Evolutionary conservation across 2,888 invertebrate species (phyloP), one percentile per base, ranked within the genome.

Genomic region (Dasypogon diadema): DNA sequence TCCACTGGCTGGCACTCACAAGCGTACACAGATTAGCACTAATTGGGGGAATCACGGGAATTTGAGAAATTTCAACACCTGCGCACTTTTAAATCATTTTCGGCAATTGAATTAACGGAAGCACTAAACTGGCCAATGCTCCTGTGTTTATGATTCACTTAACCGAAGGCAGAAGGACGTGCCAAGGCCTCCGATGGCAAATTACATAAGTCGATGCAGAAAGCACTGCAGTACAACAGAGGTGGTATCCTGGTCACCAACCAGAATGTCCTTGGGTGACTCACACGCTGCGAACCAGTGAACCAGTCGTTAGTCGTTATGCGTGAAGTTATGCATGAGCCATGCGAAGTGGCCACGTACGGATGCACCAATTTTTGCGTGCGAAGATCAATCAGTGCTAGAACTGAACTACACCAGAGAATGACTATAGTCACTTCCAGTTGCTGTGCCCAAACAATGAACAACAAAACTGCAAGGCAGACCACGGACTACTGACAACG

Each of bases 251-350:
- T 73, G 21, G 72, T 56, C 72, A 87, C 80, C 85, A 84, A 73
- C 87, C 87, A 46, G 85, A 75, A 60, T 77, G 77, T 77, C 75
- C 77, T 77, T 75, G 75, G 68, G 70, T 72, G 72, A 56, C 42
- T 73, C 55, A 73, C 46, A 26, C 65, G 5, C 21, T 22, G 30
- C 37, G 60, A 46, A 76, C n/a, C n/a, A n/a, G n/a, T n/a, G n/a
- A n/a, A n/a, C n/a, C n/a, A n/a, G n/a, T n/a, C n/a, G 42, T 65
- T 30, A 60, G 58, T 76, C 72, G 72, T 72, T 46, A 22, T 56
- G 55, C 42, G 73, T 55, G 24, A 55, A 56, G n/a, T n/a, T n/a
- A n/a, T n/a, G n/a, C n/a, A n/a, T n/a, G n/a, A n/a, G n/a, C n/a
- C n/a, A n/a, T n/a, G n/a, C n/a, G n/a, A n/a, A n/a, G n/a, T n/a